Percentiles rank a stretch among this genome's conserved stretches.
Conservation (phyloP, 92 coral and sea anemone genomes). For the Metridium senile region DNA sequence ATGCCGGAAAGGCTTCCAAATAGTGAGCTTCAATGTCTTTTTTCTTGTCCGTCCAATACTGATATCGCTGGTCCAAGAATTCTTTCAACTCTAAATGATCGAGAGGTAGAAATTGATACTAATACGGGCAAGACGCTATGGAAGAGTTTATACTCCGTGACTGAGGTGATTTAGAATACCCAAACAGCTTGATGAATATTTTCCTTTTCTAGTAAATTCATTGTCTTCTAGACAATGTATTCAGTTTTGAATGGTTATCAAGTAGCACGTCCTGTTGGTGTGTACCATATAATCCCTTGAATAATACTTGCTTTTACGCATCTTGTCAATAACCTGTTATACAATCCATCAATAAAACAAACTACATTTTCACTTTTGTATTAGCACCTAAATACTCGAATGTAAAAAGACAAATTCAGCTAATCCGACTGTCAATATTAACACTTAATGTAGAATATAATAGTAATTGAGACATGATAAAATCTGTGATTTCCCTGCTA, state of each 20-base stretch:
- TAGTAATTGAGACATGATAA: too few relatives aligned
- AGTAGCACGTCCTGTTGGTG: slow-evolving; percentile 14
- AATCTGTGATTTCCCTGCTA: too few relatives aligned
- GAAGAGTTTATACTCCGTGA: background rate
- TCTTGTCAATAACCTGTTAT: slow-evolving; percentile 5
- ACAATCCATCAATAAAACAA: background rate
- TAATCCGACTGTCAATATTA: too few relatives aligned
- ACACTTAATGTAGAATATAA: too few relatives aligned
- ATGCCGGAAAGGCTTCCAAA: slow-evolving; percentile 8
- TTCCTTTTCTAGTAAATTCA: background rate
- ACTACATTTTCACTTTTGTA: too few relatives aligned
- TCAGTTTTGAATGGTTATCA: background rate
- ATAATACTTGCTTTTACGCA: slow-evolving; percentile 7
- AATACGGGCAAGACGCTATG: background rate
- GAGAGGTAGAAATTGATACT: background rate
- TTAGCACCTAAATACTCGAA: too few relatives aligned
- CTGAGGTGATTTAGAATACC: too few relatives aligned
- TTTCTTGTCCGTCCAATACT: background rate
- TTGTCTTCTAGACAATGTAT: background rate
- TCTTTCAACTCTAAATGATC: slow-evolving; percentile 3
- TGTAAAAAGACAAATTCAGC: too few relatives aligned
- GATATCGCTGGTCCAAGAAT: background rate
- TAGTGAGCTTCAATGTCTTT: background rate
- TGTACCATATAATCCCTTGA: slow-evolving; percentile 26
- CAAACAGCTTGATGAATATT: too few relatives aligned